Percentiles rank a stretch among this genome's conserved stretches.
These are phyloP conservation scores for Xestia ashworthii DNA, from an alignment of 2,888 invertebrate species.

Conservation along the genomic window DNA sequence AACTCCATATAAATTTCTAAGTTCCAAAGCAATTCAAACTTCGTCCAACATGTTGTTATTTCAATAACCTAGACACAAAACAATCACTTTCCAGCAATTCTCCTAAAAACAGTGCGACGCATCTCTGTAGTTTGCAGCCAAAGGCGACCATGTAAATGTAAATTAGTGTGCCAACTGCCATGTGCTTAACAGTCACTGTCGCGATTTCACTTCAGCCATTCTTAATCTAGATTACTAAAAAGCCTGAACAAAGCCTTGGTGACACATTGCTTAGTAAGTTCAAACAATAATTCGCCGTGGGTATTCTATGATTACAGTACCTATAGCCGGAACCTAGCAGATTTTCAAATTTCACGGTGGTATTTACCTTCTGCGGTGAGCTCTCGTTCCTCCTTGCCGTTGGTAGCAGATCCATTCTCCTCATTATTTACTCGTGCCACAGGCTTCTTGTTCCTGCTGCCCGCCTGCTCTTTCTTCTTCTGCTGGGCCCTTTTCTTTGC, in stretches of 20 bases:
- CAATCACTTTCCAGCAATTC: not conserved
- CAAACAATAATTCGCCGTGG: not conserved
- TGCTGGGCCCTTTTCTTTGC: constrained; percentile 99
- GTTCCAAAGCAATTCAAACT: not conserved
- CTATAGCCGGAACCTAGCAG: not conserved
- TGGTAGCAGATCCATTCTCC: constrained; percentile 89
- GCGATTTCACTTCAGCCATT: not conserved
- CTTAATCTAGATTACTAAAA: not conserved
- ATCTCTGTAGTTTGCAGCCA: not conserved
- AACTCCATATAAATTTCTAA: not conserved
- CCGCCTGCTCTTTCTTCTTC: constrained; percentile 98
- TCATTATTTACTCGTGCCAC: constrained; percentile 89
- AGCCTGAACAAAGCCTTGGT: constrained; percentile 30
- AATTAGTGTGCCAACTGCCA: constrained; percentile 49
- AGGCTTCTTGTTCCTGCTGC: constrained; percentile 92
- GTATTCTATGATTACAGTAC: not conserved
- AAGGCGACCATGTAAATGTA: not conserved
- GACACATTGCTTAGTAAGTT: not conserved
- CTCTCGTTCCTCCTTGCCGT: constrained; percentile 90
- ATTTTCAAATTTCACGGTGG: constrained; percentile 57
- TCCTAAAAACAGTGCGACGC: not conserved
- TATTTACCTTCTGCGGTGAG: constrained; percentile 93
- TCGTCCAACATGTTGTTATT: not conserved
- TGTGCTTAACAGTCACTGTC: constrained; percentile 28
- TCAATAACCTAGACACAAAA: constrained; percentile 14